Conservation (phyloP, 2,113 vertebrate species). For the Podarcis raffonei region DNA sequence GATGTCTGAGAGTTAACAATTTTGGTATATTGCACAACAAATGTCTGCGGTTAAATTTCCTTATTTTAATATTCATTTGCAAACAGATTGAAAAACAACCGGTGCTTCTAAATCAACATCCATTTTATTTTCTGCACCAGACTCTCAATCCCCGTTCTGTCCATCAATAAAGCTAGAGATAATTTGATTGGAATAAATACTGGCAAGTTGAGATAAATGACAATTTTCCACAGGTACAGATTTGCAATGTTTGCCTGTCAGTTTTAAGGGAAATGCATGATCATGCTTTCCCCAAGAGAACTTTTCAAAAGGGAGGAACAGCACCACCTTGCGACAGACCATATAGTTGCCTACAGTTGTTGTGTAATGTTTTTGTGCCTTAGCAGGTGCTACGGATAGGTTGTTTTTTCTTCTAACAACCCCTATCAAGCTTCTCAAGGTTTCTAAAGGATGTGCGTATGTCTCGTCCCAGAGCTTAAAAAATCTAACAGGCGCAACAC, state of each 20-base stretch:
- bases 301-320: neutral
- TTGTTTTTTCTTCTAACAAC: too few species aligned
- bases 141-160: neutral
- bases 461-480: too few species aligned
- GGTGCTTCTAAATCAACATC: neutral
- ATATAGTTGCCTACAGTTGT: neutral
- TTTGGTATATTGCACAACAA: neutral
- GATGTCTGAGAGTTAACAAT: neutral
- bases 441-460: too few species aligned
- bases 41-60: too few species aligned
- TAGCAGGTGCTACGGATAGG: neutral
- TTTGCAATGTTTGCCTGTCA: neutral
- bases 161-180: neutral
- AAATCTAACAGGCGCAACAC: neutral
- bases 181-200: fast-evolving
- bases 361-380: neutral
- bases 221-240: neutral
- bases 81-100: neutral
- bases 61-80: neutral
- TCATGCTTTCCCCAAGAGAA: neutral
- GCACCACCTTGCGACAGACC: conserved; percentile 48
- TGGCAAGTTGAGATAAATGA: neutral
- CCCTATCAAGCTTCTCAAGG: too few species aligned
- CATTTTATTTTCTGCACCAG: neutral
- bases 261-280: neutral